These are phyloP conservation scores for Ommatoiulus sabulosus DNA, from an alignment of 2,888 invertebrate genomes.

Conservation along the genomic window DNA sequence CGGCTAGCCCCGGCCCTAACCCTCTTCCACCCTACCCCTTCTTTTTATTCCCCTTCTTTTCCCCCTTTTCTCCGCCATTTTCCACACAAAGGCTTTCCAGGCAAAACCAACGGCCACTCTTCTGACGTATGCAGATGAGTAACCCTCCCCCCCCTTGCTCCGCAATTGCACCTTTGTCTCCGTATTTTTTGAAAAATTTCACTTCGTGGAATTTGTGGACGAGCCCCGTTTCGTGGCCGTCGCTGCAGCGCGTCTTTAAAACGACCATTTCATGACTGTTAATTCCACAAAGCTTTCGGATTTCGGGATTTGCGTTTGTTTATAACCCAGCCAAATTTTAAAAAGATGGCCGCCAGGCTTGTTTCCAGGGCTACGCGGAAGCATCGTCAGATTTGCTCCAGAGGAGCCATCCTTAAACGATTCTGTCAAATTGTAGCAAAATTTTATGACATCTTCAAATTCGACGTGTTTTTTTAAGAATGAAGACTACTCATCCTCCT, in stretches of 20 bases:
- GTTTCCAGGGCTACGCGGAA: not conserved
- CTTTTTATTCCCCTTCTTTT: slow-evolving; percentile 48
- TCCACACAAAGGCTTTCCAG: slow-evolving; percentile 46
- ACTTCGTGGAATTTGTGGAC: not conserved
- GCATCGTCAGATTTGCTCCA: not conserved
- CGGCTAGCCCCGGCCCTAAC: slow-evolving; percentile 44
- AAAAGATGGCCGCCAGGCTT: not conserved
- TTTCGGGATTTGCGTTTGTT: slow-evolving; percentile 32
- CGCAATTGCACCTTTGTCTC: slow-evolving; percentile 48
- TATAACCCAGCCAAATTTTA: not conserved
- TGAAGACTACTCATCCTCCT: no score
- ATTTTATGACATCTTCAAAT: not conserved
- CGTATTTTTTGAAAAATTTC: not conserved
- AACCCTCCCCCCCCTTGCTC: slow-evolving; percentile 9
- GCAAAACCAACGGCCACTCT: slow-evolving; percentile 11
- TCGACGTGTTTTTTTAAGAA: no score
- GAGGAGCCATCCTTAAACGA: not conserved
- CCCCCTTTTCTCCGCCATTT: slow-evolving; percentile 42
- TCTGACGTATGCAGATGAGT: slow-evolving; percentile 46
- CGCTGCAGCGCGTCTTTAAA: not conserved
- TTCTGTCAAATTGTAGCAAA: not conserved
- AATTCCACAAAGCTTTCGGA: slow-evolving; percentile 29
- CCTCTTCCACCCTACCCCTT: slow-evolving; percentile 42
- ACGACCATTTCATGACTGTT: not conserved
- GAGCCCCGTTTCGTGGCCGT: not conserved